These are phyloP conservation scores for Masticophis lateralis DNA, from an alignment of 2,797 vertebrate genomes.

Conservation along the genomic window DNA sequence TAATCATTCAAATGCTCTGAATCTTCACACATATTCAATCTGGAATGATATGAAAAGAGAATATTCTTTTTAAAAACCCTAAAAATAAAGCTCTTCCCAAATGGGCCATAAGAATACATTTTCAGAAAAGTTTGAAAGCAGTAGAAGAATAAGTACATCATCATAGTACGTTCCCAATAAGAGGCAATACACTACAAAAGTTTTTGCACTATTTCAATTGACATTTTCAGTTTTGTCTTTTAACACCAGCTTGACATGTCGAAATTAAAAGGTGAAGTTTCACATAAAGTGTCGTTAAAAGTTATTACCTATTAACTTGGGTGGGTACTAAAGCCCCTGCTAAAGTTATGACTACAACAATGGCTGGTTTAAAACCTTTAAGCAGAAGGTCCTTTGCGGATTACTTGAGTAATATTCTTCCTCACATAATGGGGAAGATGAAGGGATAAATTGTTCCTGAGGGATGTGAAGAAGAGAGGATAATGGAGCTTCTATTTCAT, in stretches of 20 bases:
- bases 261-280: not conserved
- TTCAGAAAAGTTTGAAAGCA: conserved; percentile 17
- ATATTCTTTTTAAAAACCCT: not conserved
- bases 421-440: not conserved
- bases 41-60: not conserved
- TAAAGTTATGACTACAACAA: not conserved
- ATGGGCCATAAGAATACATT: not conserved
- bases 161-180: not conserved
- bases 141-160: not conserved
- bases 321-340: not conserved
- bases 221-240: not conserved
- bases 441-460: not conserved
- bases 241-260: not conserved
- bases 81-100: not conserved
- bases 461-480: not conserved
- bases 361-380: not conserved
- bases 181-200: not conserved
- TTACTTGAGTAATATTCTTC: not conserved
- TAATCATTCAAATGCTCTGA: not conserved
- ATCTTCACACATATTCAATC: not conserved
- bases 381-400: not conserved
- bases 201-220: not conserved
- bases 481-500: not conserved
- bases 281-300: not conserved
- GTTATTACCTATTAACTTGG: not conserved